These are phyloP conservation scores for Machimus rusticus DNA, from an alignment of 2,888 invertebrate genomes.

Conservation along the genomic window DNA sequence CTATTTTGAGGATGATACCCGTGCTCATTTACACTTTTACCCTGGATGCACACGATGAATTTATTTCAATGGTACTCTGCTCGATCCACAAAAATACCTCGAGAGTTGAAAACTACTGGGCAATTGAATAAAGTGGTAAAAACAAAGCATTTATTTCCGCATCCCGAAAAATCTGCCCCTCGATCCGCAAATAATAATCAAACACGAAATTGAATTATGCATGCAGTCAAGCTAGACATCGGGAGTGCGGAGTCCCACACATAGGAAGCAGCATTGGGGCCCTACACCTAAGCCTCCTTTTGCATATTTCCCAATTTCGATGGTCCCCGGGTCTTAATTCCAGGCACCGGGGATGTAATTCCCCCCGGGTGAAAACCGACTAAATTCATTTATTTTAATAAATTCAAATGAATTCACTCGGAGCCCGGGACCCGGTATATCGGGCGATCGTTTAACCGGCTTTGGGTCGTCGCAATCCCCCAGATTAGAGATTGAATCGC, in stretches of 20 bases:
- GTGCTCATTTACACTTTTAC: not conserved
- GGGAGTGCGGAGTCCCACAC: not conserved
- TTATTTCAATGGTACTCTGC: not conserved
- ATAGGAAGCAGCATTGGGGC: not conserved
- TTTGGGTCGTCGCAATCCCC: conserved; percentile 9
- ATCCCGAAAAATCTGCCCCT: not conserved
- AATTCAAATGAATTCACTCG: conserved; percentile 37
- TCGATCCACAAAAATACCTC: not conserved
- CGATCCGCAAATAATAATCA: not conserved
- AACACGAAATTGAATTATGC: not conserved
- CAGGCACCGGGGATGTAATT: not conserved
- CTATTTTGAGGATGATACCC: not conserved
- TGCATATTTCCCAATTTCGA: conserved; percentile 19
- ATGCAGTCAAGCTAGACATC: not conserved
- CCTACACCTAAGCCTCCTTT: not conserved
- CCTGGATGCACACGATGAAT: not conserved
- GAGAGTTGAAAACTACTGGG: not conserved
- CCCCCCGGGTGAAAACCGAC: not conserved
- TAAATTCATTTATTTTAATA: conserved; percentile 38
- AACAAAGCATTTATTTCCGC: not conserved
- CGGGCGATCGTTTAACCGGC: conserved; percentile 12
- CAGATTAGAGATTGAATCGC: conserved; percentile 33
- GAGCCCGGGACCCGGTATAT: not conserved
- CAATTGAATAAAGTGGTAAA: not conserved
- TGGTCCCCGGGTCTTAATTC: not conserved